Evolutionary conservation across 2,888 invertebrate genomes (phyloP), one percentile per base, ranked within the genome.

Genomic region (Geotrupes spiniger): DNA sequence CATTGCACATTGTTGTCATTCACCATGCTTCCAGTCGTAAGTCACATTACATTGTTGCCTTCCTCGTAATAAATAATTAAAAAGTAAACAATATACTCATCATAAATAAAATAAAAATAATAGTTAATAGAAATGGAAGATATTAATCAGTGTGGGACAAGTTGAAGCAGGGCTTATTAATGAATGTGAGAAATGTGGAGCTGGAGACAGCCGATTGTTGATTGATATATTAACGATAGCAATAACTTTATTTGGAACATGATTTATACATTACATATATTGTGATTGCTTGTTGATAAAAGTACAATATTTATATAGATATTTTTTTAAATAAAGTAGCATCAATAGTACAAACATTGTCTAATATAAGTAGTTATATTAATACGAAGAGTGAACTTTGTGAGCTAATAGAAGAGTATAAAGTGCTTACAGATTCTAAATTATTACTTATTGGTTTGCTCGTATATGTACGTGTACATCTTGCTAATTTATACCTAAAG

Each of bases 341-440:
- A 60, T 61, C 61, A 53, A 60, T 57, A 61, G 63, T 65, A 65
- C 60, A 64, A 64, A 64, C 61, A 58, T 59, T 63, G 63, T 57
- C 53, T 43, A 53, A 47, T 60, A 61, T 62, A 63, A 58, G 60
- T 62, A 63, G 54, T 58, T 48, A 51, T 37, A 57, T 52, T 44
- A 56, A 59, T 42, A 31, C 58, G 50, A 58, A 58, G 58, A 62
- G 57, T 52, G 59, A 57, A 52, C 42, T 40, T 49, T 10, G 25
- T 17, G 10, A 12, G 17, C 28, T 9, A 47, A 47, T 31, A 43
- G 28, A 38, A 43, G 27, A 49, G 43, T 43, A 42, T 26, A 36
- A 48, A 43, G 43, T 49, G 49, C 43, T 49, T 46, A 43, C 33
- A 33, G 43, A 33, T 31, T 31, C 31, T 36, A 21, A 43, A 25